Percentiles rank a stretch among this genome's conserved stretches.
These are phyloP conservation scores for Mercenaria mercenaria DNA, from an alignment of 1,140 invertebrate species.

Conservation along the genomic window DNA sequence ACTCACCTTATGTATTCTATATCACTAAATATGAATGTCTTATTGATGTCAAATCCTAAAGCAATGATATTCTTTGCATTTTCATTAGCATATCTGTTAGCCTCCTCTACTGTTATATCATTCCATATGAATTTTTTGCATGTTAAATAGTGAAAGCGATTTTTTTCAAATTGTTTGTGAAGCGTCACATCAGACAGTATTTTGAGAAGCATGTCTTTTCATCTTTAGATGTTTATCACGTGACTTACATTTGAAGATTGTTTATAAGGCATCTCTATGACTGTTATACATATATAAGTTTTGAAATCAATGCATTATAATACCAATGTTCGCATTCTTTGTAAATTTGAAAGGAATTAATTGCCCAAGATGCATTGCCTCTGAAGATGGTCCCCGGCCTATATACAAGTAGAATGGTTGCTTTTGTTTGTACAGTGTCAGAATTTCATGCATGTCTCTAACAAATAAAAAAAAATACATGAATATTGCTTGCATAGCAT, in stretches of 20 bases:
- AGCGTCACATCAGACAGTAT: constrained; percentile 98
- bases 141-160: constrained; percentile 97
- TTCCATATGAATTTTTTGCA: constrained; percentile 99
- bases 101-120: constrained; percentile 96
- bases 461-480: no score
- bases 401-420: constrained; percentile 92
- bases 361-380: constrained; percentile 99
- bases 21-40: no score
- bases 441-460: constrained; percentile 94
- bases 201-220: no score
- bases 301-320: no score
- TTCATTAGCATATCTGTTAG: constrained; percentile 93
- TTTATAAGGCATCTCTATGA: no score
- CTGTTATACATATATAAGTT: no score
- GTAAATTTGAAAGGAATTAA: constrained; percentile 99
- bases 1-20: constrained; percentile 96
- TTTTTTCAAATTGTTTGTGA: constrained; percentile 96
- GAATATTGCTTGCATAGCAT: no score
- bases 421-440: neutral
- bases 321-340: constrained; percentile 88
- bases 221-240: constrained; percentile 99
- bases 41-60: constrained; percentile 95
- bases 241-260: constrained; percentile 98
- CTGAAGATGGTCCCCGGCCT: no score
- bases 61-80: constrained; percentile 99